These are phyloP conservation scores for Ia io DNA, from an alignment of 2,113 vertebrate species.

Conservation along the genomic window DNA sequence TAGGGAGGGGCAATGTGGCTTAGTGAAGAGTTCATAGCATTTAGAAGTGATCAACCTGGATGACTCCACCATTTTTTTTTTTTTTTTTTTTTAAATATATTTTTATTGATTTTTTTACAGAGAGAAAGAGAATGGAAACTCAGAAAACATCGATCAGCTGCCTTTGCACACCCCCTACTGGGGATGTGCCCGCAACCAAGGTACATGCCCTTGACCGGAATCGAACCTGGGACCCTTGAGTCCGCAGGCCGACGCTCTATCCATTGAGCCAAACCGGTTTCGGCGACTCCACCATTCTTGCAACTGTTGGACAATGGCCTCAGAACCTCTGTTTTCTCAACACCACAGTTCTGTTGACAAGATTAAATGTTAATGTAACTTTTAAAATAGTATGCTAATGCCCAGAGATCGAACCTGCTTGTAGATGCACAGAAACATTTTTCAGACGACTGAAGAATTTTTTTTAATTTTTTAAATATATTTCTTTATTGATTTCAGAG, in stretches of 20 bases:
- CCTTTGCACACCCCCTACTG: too few species aligned
- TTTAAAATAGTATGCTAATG: background rate
- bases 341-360: background rate
- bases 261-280: too few species aligned
- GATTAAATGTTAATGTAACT: background rate
- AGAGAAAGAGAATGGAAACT: too few species aligned
- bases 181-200: too few species aligned
- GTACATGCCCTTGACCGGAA: too few species aligned
- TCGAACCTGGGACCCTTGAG: too few species aligned
- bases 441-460: background rate
- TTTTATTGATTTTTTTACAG: too few species aligned
- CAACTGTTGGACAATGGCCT: background rate
- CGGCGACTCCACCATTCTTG: background rate
- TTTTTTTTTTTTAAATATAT: too few species aligned
- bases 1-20: background rate
- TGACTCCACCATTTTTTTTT: background rate
- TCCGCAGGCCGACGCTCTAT: too few species aligned
- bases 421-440: background rate
- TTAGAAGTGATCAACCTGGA: background rate
- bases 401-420: background rate
- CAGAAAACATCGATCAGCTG: too few species aligned
- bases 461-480: background rate
- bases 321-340: background rate
- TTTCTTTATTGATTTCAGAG: too few species aligned
- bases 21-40: background rate